These are phyloP conservation scores for Mionectes olivaceus DNA, from an alignment of 2,797 vertebrate genomes.

Conservation along the genomic window DNA sequence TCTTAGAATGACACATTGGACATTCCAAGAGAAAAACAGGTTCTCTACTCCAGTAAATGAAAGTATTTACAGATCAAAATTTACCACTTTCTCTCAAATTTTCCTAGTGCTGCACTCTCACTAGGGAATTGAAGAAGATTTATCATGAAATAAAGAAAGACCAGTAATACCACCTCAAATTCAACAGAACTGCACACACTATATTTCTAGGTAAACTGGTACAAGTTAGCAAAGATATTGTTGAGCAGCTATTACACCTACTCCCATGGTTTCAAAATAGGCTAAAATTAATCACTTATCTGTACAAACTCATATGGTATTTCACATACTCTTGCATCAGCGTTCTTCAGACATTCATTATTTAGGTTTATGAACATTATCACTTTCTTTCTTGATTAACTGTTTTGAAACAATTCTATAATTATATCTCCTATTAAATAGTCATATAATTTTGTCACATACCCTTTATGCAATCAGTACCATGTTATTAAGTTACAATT, in stretches of 20 bases:
- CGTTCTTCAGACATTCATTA: constrained; percentile 13
- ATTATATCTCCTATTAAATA: constrained; percentile 11
- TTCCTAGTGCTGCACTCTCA: not conserved
- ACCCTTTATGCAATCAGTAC: constrained; percentile 29
- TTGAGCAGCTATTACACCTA: not conserved
- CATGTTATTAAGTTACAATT: constrained; percentile 35
- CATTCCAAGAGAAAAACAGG: not conserved
- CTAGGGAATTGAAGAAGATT: not conserved
- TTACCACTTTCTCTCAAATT: not conserved
- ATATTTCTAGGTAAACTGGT: not conserved
- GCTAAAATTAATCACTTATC: constrained; percentile 8
- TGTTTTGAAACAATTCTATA: constrained; percentile 42
- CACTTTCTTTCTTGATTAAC: constrained; percentile 24
- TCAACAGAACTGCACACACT: rapidly evolving
- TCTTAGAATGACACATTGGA: constrained; percentile 12
- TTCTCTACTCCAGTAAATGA: not conserved
- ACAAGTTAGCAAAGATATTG: not conserved
- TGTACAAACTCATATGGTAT: not conserved
- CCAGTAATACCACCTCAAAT: not conserved
- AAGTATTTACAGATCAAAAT: not conserved
- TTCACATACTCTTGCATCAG: not conserved
- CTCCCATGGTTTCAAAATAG: not conserved
- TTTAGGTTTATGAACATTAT: not conserved
- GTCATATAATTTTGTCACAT: constrained; percentile 24
- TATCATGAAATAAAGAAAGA: not conserved